Base-by-base conservation (phyloP, 2,888 invertebrate species). In the Oasisia sp. region DNA sequence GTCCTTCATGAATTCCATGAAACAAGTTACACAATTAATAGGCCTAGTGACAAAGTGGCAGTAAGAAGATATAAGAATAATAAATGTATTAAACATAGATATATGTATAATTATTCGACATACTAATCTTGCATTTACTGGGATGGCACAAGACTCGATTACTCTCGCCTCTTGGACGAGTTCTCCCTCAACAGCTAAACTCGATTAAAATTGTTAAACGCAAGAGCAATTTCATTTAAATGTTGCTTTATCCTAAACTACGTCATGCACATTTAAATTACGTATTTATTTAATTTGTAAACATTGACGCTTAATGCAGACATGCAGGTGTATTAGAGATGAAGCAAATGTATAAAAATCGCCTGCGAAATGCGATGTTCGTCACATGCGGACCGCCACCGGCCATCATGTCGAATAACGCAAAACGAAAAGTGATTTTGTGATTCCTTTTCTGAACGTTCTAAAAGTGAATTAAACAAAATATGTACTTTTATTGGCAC, bases 401-500 rank as follows among this genome's bases (percentile, higher is more conserved):
- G n/a, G 74, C 74, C 74, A 74, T 27, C 74, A 74, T 74, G 74
- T 74, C 74, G 74, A 27, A 74, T 19, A 74, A 74, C 14, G 74
- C n/a, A 74, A 74, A 74, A 74, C n/a, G 74, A 74, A 74, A 74
- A 74, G 74, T 27, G 74, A 74, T 74, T 74, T 74, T 74, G 74
- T 74, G 74, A 27, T 27, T 74, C 74, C 19, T 74, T 74, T 74
- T 74, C 0, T 27, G 19, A 74, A n/a, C 3, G 19, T 74, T n/a
- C 74, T 27, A 27, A 74, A 74, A 74, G 74, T 27, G 74, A 74
- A 74, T 74, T 27, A 19, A 74, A 74, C 74, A 27, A 74, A 19
- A 74, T 74, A 27, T 27, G 7, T 27, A 74, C 74, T 74, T 74
- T 74, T 27, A 74, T 74, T 74, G 27, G 27, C 19, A 74, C 74